Percentiles rank a stretch among this genome's conserved stretches.
Conservation (phyloP, 30 jellyfish, hydroid and myxozoan species). For the Hydra vulgaris region DNA sequence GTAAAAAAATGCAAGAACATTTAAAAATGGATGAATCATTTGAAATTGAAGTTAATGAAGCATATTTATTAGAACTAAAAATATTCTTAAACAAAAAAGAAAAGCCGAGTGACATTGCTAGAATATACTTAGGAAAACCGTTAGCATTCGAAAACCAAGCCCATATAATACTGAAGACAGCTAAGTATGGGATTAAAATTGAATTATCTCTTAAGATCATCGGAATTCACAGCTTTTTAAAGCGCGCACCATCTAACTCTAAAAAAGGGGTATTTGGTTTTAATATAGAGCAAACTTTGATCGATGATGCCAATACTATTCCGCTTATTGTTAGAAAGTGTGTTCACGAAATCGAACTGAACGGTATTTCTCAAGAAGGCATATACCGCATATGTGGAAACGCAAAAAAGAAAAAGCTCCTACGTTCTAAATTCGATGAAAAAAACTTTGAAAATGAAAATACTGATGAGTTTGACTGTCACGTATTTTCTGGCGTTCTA, state of each 20-base stretch:
- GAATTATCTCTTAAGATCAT: slow-evolving; percentile 37
- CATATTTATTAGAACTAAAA: slow-evolving; percentile 47
- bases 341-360: slow-evolving; percentile 75
- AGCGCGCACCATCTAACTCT: slow-evolving; percentile 82
- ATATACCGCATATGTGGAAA: slow-evolving; percentile 88
- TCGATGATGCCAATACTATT: slow-evolving; percentile 58
- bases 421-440: slow-evolving; percentile 63
- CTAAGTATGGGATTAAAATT: background rate
- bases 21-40: slow-evolving; percentile 57
- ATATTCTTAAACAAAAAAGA: slow-evolving; percentile 18
- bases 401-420: slow-evolving; percentile 65
- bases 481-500: slow-evolving; percentile 70
- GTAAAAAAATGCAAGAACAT: slow-evolving; percentile 18
- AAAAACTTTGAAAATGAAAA: slow-evolving; percentile 48
- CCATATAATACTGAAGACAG: background rate
- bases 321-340: slow-evolving; percentile 83
- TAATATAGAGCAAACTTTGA: slow-evolving; percentile 50
- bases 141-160: background rate
- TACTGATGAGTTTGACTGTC: slow-evolving; percentile 67
- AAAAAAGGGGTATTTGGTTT: slow-evolving; percentile 87
- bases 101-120: background rate
- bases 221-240: slow-evolving; percentile 52
- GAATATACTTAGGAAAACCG: background rate
- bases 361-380: slow-evolving; percentile 71
- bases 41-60: slow-evolving; percentile 79